Conservation (phyloP, 2,888 invertebrate genomes). For the Zygaena filipendulae region DNA sequence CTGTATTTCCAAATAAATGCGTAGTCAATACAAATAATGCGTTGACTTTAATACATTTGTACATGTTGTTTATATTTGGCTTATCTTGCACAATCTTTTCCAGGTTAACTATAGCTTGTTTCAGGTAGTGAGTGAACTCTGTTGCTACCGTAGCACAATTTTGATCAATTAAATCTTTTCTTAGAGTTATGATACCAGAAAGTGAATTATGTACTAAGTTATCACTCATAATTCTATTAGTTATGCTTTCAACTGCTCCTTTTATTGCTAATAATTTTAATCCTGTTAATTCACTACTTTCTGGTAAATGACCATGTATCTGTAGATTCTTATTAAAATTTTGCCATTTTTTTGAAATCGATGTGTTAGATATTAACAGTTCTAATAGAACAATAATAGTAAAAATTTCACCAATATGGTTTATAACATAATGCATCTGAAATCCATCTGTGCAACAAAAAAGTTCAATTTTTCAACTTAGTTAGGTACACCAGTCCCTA, state of each 20-base stretch:
- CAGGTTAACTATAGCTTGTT: conserved; percentile 69
- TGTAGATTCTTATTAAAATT: conserved; percentile 80
- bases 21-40: conserved; percentile 74
- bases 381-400: conserved; percentile 77
- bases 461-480: too few species aligned
- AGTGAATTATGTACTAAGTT: conserved; percentile 74
- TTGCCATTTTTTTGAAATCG: conserved; percentile 73
- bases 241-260: conserved; percentile 76
- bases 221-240: conserved; percentile 74
- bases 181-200: conserved; percentile 45
- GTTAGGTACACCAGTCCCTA: conserved; percentile 2
- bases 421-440: conserved; percentile 55
- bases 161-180: conserved; percentile 53
- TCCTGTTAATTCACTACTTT: conserved; percentile 68
- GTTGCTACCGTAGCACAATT: conserved; percentile 50
- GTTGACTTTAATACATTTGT: conserved; percentile 74
- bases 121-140: conserved; percentile 76
- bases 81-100: conserved; percentile 64
- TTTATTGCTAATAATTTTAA: conserved; percentile 75
- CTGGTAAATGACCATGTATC: conserved; percentile 72
- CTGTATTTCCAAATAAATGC: conserved; percentile 79
- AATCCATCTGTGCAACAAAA: conserved; percentile 61
- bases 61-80: conserved; percentile 62
- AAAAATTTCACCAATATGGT: conserved; percentile 73
- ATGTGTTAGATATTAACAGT: conserved; percentile 48